These are phyloP conservation scores for Oreonectes daqikongensis DNA, from an alignment of 2,797 vertebrate species.

Conservation along the genomic window DNA sequence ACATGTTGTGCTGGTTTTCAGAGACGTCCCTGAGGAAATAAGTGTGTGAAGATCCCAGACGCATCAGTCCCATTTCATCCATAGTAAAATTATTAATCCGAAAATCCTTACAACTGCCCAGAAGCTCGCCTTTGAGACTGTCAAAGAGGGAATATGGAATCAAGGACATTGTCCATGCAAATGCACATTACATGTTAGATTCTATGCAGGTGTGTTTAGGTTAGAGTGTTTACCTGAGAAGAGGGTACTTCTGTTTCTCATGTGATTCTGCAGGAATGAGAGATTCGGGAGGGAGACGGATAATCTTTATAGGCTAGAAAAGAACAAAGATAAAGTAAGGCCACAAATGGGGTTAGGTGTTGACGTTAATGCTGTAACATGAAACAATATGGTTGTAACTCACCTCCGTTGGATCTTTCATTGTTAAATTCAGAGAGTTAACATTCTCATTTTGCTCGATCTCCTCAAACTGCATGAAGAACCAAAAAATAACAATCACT, in stretches of 20 bases:
- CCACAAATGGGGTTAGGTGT: background rate
- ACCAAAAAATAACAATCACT: background rate
- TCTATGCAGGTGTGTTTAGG: background rate
- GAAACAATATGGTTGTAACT: slow-evolving; percentile 42
- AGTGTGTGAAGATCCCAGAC: slow-evolving; percentile 70
- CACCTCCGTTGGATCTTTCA: slow-evolving; percentile 69
- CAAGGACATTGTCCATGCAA: background rate
- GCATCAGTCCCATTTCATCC: slow-evolving; percentile 73
- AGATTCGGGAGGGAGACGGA: slow-evolving; percentile 82
- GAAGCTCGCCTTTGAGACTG: slow-evolving; percentile 83
- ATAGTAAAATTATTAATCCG: slow-evolving; percentile 83
- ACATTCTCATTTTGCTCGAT: slow-evolving; percentile 71
- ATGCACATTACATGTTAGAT: background rate
- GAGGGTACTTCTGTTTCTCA: slow-evolving; percentile 82
- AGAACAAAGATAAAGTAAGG: background rate
- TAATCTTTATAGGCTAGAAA: slow-evolving; percentile 63
- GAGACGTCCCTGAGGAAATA: slow-evolving; percentile 11
- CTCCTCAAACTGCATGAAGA: slow-evolving; percentile 76
- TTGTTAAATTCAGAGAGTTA: slow-evolving; percentile 60
- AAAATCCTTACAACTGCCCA: slow-evolving; percentile 89
- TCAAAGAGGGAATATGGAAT: background rate
- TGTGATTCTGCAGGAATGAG: slow-evolving; percentile 80
- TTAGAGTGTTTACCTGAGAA: slow-evolving; percentile 79
- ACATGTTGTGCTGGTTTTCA: slow-evolving; percentile 22
- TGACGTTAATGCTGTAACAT: background rate